Base-by-base conservation (phyloP, 2,113 vertebrate genomes). In the Pollimyrus isidori region DNA sequence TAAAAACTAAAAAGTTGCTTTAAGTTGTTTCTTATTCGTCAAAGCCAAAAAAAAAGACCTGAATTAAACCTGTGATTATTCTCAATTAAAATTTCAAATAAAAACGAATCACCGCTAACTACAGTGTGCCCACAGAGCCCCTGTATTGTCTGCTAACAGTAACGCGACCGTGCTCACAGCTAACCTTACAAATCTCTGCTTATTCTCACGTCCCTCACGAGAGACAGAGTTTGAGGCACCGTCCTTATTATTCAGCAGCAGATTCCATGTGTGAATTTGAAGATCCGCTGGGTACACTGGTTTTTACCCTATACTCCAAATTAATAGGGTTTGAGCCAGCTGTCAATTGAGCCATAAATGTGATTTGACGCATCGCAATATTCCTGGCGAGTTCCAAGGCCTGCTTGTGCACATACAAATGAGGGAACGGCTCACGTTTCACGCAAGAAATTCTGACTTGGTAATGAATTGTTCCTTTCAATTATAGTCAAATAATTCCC, bases 401-500 rank as follows among this genome's bases (percentile, higher is more conserved):
- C 42, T 19, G 30, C 73, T 80, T 80, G 35, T 19, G 13, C 73
- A 80, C 30, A 80, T 80, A 42, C 30, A 42, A 80, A 80, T 80
- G 73, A 80, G 42, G 73, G 17, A 80, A 80, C 5, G 5, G 15
- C 73, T 80, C 30, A 42, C 15, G 73, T 80, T 42, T 42, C 2
- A 80, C 30, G 1, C 11, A 42, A 80, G 35, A 80, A 80, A 80
- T 80, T 80, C 73, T 80, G 73, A 80, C 30, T 80, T 42, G 17
- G 17, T 80, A 35, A 80, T 80, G 73, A 80, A 80, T 80, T 80
- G 73, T 80, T 80, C 73, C 17, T 80, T 80, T 80, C 73, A 80
- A 80, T 80, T 80, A 80, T 39, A 80, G 73, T 80, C 73, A 80
- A 80, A 80, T 80, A 80, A 80, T 80, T 80, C 35, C 30, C 35